phyloP scores from a whole-genome alignment of 2,888 invertebrate genomes.

The Trissolcus japonicus region DNA sequence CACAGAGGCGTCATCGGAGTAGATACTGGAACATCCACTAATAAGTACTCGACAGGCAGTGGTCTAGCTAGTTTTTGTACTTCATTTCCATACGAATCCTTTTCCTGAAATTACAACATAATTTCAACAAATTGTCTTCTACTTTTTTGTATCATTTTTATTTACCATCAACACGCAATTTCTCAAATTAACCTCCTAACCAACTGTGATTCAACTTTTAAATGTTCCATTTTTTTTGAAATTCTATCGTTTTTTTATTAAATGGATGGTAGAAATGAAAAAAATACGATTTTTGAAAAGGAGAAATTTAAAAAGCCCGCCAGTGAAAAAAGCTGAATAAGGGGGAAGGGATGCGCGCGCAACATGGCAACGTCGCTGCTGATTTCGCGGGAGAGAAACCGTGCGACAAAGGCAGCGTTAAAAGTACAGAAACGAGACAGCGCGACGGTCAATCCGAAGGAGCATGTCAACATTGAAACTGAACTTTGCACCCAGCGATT shows the following conservation, averaged over 20 bases:
- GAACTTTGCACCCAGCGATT: slow-evolving; percentile 40
- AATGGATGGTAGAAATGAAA: not conserved
- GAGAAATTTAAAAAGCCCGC: not conserved
- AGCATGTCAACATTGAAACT: slow-evolving; percentile 39
- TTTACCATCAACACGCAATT: too few relatives aligned
- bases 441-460: slow-evolving; percentile 24
- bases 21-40: slow-evolving; percentile 97
- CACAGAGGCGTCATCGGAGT: slow-evolving; percentile 88
- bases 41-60: slow-evolving; percentile 96
- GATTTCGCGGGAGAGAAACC: slow-evolving; percentile 17
- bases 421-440: slow-evolving; percentile 23
- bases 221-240: too few relatives aligned
- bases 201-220: too few relatives aligned
- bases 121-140: slow-evolving; percentile 37
- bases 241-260: too few relatives aligned
- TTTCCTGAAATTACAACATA: slow-evolving; percentile 82
- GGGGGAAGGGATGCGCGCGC: slow-evolving; percentile 10
- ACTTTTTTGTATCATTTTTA: not conserved
- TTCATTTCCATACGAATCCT: slow-evolving; percentile 98
- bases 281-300: not conserved
- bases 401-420: slow-evolving; percentile 14
- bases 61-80: slow-evolving; percentile 94
- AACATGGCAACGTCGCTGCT: slow-evolving; percentile 17
- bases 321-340: not conserved
- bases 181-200: too few relatives aligned